Evolutionary conservation across 2,797 vertebrate species (phyloP), one percentile per base, ranked within the genome.

Genomic region (Poecilia velifera): DNA sequence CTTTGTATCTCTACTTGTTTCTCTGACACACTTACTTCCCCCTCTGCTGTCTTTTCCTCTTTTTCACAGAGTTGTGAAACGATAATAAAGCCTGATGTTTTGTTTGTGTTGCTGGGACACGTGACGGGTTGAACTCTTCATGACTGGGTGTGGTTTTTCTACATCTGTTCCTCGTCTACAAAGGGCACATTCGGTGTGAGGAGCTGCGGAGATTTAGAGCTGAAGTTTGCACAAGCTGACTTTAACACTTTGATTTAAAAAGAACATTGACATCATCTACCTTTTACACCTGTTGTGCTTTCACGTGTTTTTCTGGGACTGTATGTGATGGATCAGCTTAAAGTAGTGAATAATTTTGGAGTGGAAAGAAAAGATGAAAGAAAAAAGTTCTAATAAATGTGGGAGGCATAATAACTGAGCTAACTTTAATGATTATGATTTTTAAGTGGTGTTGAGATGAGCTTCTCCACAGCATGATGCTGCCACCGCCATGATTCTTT

Each of bases 41-140:
- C 49, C 36, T 80, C 49, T 2, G 4, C 76, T 77, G 76, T 41
- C 22, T 62, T 80, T 87, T 86, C 81, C 80, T 79, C 82, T 89
- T 88, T 85, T 84, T 73, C 0, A 2, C 68, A n/a, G 13, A 66
- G 47, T 82, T 83, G 80, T 89, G 73, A 90, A 91, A 89, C 64
- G 59, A 62, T 78, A 83, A 79, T 88, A 77, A 87, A 85, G 78
- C 28, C 71, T 77, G 64, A 75, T 90, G 91, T 90, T 93, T 90
- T 93, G 91, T 92, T 91, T 88, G 90, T 87, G 91, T 94, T 94
- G 93, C 93, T 91, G 88, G 84, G 92, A 82, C 89, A 86, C 64
- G 76, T 90, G 88, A 88, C 88, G 78, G 73, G 72, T 78, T 86
- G 82, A 84, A 84, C 73, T 84, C 83, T 77, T 78, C 76, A 81